phyloP scores from a whole-genome alignment of 1,140 invertebrate genomes.

The Microplitis mediator region DNA sequence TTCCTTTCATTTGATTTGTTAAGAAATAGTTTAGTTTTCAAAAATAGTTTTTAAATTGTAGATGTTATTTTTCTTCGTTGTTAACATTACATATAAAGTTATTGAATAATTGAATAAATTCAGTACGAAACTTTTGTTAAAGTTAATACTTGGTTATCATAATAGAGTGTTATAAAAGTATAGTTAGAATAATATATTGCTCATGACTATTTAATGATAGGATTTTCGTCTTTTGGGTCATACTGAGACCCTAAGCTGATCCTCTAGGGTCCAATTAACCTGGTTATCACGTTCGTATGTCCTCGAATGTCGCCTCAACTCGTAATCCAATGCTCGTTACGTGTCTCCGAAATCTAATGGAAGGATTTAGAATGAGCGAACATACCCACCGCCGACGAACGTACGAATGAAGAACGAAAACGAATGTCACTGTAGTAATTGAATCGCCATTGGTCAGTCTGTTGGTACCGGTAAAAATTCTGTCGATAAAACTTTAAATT shows the following conservation, averaged over 20 bases:
- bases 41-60: too few species aligned
- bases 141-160: too few species aligned
- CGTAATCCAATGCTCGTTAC: slow-evolving; percentile 26
- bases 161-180: neutral
- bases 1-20: too few species aligned
- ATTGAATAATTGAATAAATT: too few species aligned
- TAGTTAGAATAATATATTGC: neutral
- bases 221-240: slow-evolving; percentile 3
- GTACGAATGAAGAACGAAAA: too few species aligned
- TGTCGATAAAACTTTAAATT: too few species aligned
- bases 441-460: slow-evolving; percentile 18
- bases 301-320: slow-evolving; percentile 5
- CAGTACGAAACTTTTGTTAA: too few species aligned
- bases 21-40: too few species aligned
- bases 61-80: too few species aligned
- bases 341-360: slow-evolving; percentile 25
- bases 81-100: too few species aligned
- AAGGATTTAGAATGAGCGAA: slow-evolving; percentile 20
- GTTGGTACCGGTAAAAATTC: too few species aligned
- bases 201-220: slow-evolving; percentile 6
- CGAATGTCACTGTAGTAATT: slow-evolving; percentile 9
- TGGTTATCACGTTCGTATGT: slow-evolving; percentile 24
- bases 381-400: neutral
- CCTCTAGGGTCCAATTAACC: slow-evolving; percentile 17
- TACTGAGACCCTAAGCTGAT: slow-evolving; percentile 7